Evolutionary conservation across 2,888 invertebrate genomes (phyloP).

Genomic region (Cotesia congregata): DNA sequence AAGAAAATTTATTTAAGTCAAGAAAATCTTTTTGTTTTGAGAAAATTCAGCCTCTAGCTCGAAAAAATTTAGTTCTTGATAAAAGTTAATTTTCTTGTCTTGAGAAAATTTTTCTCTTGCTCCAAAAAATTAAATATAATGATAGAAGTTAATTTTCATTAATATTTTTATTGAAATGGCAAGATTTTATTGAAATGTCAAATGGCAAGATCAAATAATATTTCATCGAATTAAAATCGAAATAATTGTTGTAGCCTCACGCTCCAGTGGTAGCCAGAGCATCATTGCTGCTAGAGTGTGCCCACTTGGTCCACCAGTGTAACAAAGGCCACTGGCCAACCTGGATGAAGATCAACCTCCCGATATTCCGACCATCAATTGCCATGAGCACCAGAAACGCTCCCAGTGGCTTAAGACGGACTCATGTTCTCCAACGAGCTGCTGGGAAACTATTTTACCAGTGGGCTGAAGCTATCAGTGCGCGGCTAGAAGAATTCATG

Average conservation of each 20-base stretch:
- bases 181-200: no score
- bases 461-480: slow-evolving; percentile 94
- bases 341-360: slow-evolving; percentile 93
- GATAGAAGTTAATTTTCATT: no score
- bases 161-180: no score
- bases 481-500: slow-evolving; percentile 91
- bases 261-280: slow-evolving; percentile 95
- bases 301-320: slow-evolving; percentile 96
- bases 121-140: no score
- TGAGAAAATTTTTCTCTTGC: no score
- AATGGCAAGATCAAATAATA: no score
- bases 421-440: slow-evolving; percentile 84
- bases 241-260: slow-evolving; percentile 78
- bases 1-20: no score
- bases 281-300: slow-evolving; percentile 92
- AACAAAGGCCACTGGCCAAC: slow-evolving; percentile 99
- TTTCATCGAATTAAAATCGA: no score
- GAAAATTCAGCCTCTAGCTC: no score
- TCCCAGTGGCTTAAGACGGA: slow-evolving; percentile 76
- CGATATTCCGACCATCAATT: slow-evolving; percentile 81
- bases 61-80: no score
- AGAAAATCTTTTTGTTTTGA: no score
- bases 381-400: slow-evolving; percentile 72
- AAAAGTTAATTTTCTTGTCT: no score
- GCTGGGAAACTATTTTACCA: slow-evolving; percentile 98